phyloP scores from a whole-genome alignment of 1,140 invertebrate species.

The Diabrotica virgifera region DNA sequence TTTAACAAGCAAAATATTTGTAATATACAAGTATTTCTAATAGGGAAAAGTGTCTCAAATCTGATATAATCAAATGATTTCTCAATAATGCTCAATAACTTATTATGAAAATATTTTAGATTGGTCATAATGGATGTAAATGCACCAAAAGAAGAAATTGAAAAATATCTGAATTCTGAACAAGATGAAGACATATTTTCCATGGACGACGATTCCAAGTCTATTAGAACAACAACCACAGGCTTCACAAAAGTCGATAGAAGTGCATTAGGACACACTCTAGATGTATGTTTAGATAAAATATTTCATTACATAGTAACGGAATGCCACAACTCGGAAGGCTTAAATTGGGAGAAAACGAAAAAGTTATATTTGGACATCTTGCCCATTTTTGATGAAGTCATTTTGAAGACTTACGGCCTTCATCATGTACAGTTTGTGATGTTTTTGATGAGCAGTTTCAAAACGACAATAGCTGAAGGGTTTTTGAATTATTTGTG shows the following conservation, averaged over 20 bases:
- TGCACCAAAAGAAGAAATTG: constrained; percentile 56
- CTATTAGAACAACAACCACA: constrained; percentile 27
- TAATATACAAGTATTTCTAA: too few species aligned
- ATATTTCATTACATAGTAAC: constrained; percentile 59
- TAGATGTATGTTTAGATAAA: constrained; percentile 65
- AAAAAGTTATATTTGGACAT: constrained; percentile 52
- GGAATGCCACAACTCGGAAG: constrained; percentile 49
- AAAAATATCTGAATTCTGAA: constrained; percentile 43
- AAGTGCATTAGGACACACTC: constrained; percentile 53
- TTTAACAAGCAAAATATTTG: too few species aligned
- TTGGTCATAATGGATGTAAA: constrained; percentile 67
- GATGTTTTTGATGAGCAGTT: constrained; percentile 72
- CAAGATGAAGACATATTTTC: constrained; percentile 50
- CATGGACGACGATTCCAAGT: constrained; percentile 50
- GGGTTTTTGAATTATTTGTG: constrained; percentile 71
- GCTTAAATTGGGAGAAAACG: constrained; percentile 49
- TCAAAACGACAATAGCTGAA: constrained; percentile 63
- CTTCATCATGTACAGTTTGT: constrained; percentile 77
- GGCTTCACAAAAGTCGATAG: constrained; percentile 41
- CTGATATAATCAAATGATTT: constrained; percentile 6
- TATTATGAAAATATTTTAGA: constrained; percentile 46
- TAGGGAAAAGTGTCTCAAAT: too few species aligned
- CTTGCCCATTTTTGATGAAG: constrained; percentile 66
- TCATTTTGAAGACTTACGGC: constrained; percentile 70
- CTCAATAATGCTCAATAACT: constrained; percentile 9